These are phyloP conservation scores for Adelosebastes latens DNA, from an alignment of 2,797 vertebrate species.

Conservation along the genomic window DNA sequence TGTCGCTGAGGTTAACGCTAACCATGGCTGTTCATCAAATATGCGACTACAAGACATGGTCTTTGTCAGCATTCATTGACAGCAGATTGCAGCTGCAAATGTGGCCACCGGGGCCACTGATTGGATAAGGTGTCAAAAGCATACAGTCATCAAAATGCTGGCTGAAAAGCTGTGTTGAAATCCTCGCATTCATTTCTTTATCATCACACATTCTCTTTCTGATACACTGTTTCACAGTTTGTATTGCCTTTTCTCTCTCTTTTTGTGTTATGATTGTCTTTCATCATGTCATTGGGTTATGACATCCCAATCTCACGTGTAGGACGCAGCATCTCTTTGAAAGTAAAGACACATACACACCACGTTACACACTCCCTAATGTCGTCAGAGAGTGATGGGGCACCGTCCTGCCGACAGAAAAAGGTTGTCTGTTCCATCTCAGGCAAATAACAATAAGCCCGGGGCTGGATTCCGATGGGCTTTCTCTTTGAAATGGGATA, in stretches of 20 bases:
- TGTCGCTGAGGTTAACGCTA: neutral
- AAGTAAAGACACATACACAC: conserved; percentile 18
- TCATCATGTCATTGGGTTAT: conserved; percentile 55
- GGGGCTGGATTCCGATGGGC: conserved; percentile 75
- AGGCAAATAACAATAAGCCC: conserved; percentile 83
- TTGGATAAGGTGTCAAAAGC: neutral
- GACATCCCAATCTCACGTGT: conserved; percentile 64
- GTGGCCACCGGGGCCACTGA: neutral
- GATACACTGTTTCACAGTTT: neutral
- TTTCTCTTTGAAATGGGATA: conserved; percentile 88
- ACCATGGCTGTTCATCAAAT: neutral
- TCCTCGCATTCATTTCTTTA: neutral
- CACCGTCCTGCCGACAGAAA: conserved; percentile 75
- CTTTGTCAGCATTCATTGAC: neutral
- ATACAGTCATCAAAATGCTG: neutral
- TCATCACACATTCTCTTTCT: neutral
- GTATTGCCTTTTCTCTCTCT: neutral
- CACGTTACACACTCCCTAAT: conserved; percentile 56
- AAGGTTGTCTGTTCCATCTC: conserved; percentile 81
- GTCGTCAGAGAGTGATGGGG: conserved; percentile 79
- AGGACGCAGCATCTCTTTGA: conserved; percentile 62
- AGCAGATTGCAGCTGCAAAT: neutral
- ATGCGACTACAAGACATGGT: neutral
- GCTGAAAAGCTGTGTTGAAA: neutral
- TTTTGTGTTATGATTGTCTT: neutral